Evolutionary conservation across 2,888 invertebrate species (phyloP).

Genomic region (Idaea aversata): DNA sequence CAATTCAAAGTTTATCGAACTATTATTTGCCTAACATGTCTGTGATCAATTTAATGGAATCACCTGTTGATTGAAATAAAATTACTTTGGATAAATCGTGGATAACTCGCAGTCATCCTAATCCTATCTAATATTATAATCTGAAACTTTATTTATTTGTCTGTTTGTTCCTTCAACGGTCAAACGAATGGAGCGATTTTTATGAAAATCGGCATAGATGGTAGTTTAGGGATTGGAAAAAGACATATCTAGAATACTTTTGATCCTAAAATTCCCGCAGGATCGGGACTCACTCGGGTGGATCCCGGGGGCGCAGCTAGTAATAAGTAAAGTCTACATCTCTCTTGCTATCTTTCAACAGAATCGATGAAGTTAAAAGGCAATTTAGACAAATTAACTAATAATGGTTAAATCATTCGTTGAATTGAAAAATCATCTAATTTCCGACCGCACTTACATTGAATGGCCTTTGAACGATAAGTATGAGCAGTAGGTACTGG

Average conservation of each 20-base stretch:
- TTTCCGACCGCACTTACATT: slow-evolving; percentile 15
- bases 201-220: too few relatives aligned
- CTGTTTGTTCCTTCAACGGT: too few relatives aligned
- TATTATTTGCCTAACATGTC: not conserved
- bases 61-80: slow-evolving; percentile 26
- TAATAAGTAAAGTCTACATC: not conserved
- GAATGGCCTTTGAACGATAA: slow-evolving; percentile 27
- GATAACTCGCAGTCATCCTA: too few relatives aligned
- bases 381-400: not conserved
- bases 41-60: slow-evolving; percentile 19
- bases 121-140: too few relatives aligned
- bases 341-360: not conserved
- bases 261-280: not conserved
- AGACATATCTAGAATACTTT: too few relatives aligned
- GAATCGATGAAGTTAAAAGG: not conserved
- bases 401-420: slow-evolving; percentile 2
- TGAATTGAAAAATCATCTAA: slow-evolving; percentile 18
- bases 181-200: too few relatives aligned
- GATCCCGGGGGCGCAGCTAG: too few relatives aligned
- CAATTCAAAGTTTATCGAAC: not conserved
- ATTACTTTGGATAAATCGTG: slow-evolving; percentile 7
- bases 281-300: not conserved
- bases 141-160: too few relatives aligned
- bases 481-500: slow-evolving; percentile 36
- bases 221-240: too few relatives aligned